Conservation (phyloP, 2,113 vertebrate genomes). For the Zosterops pallidus region DNA sequence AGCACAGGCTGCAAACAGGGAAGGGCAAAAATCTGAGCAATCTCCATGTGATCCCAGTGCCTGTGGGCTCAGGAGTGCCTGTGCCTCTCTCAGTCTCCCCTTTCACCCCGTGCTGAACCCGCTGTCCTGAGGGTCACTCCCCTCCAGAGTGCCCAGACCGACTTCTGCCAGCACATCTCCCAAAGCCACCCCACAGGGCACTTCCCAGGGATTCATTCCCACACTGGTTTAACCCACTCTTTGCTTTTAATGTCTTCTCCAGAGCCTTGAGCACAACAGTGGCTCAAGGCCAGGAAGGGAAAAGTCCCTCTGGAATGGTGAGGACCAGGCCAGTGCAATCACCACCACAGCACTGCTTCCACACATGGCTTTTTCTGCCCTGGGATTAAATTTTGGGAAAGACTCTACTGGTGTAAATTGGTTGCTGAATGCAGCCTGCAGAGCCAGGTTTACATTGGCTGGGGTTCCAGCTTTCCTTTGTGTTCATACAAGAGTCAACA, state of each 20-base stretch:
- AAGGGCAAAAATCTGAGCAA: not conserved
- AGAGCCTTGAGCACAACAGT: constrained; percentile 40
- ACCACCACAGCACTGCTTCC: not conserved
- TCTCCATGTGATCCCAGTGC: not conserved
- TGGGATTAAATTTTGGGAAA: not conserved
- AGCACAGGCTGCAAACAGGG: not conserved
- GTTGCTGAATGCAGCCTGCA: not conserved
- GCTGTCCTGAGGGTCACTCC: not conserved
- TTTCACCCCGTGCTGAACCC: not conserved
- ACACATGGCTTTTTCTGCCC: not conserved
- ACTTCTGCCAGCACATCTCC: not conserved
- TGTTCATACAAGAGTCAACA: constrained; percentile 39
- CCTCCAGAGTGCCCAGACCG: not conserved
- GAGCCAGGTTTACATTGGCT: constrained; percentile 48
- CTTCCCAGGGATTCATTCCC: not conserved
- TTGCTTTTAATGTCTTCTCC: constrained; percentile 42
- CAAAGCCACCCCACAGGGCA: not conserved
- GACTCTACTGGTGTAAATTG: not conserved
- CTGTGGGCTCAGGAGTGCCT: not conserved
- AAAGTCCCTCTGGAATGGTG: not conserved
- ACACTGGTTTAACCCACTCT: constrained; percentile 36
- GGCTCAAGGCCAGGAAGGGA: constrained; percentile 28
- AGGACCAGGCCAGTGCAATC: not conserved
- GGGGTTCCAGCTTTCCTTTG: constrained; percentile 37
- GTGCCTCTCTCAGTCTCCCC: not conserved